Base-by-base conservation (phyloP, 2,888 invertebrate species). In the Drosophila paranaensis region DNA sequence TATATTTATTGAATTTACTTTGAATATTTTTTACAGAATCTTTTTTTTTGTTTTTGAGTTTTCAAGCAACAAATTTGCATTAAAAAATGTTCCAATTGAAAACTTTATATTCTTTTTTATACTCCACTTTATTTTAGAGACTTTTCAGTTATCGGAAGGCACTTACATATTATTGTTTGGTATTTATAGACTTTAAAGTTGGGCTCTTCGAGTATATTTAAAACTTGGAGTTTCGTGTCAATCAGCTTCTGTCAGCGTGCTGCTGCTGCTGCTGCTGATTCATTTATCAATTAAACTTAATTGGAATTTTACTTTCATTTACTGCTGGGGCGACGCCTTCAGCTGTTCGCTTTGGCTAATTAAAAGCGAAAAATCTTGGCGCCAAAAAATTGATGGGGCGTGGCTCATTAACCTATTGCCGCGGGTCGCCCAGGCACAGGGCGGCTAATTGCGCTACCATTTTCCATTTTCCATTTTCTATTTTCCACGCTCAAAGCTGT, bases 231-330 rank as follows among this genome's bases (percentile, higher is more conserved):
- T 64, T 16, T 46, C 54, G 33, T 76, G 82, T 79, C 80, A 85
- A 71, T 79, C 81, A 81, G 60, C 51, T 60, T 42, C 62, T 61
- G 70, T 70, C 65, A 53, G 60, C 0, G 37, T 35, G 27, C 45
- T 37, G 20, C 20, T 20, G 27, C 45, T 37, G 20, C 20, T 20
- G 14, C 65, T 60, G 65, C 60, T 58, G 60, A 55, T 82, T 79
- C 74, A 72, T 78, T 82, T 74, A 77, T 82, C 81, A 86, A 82
- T 82, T 79, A 88, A 68, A 60, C 46, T 43, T 85, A 88, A 86
- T 84, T 86, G 69, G 46, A 61, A 74, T 88, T 84, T 78, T 75
- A 79, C 80, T 82, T 75, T 77, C 69, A 85, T 88, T 82, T 69
- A 65, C 43, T 66, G 60, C 48, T 25, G 48, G 43, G 8, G 11